A percentile compares a stretch with the other conserved stretches of the same genome.
phyloP scores from a whole-genome alignment of 2,797 vertebrate genomes.

The Catharus ustulatus region DNA sequence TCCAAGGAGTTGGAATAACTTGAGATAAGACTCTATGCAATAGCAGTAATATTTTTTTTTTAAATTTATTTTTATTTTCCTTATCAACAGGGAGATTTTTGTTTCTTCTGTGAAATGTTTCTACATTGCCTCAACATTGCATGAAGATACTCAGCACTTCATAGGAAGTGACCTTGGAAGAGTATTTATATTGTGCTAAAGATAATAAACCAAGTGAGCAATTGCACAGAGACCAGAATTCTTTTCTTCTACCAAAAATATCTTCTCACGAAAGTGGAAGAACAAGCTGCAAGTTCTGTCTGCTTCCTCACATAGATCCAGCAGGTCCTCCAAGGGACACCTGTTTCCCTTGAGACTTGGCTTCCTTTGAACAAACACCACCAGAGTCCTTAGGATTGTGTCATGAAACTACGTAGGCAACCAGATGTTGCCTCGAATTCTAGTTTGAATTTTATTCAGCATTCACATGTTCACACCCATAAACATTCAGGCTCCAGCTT shows the following conservation, averaged over 20 bases:
- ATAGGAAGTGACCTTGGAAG: neutral
- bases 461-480: neutral
- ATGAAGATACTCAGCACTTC: neutral
- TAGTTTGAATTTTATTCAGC: neutral
- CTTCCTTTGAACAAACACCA: slow-evolving; percentile 8
- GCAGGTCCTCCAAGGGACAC: slow-evolving; percentile 10
- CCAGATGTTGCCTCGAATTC: neutral
- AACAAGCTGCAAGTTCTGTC: slow-evolving; percentile 32
- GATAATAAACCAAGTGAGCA: slow-evolving; percentile 42
- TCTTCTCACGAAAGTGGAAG: neutral
- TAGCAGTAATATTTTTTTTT: neutral
- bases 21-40: neutral
- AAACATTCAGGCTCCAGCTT: neutral
- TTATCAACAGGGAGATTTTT: neutral
- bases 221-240: neutral
- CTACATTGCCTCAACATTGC: neutral
- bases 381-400: neutral
- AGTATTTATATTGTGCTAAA: neutral
- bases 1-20: neutral
- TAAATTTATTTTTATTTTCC: neutral
- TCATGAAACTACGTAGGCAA: neutral
- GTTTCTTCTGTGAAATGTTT: neutral
- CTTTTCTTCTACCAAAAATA: slow-evolving; percentile 29
- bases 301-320: slow-evolving; percentile 13
- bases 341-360: neutral